These are phyloP conservation scores for Microtus ochrogaster DNA, from an alignment of 2,113 vertebrate genomes.

Conservation along the genomic window DNA sequence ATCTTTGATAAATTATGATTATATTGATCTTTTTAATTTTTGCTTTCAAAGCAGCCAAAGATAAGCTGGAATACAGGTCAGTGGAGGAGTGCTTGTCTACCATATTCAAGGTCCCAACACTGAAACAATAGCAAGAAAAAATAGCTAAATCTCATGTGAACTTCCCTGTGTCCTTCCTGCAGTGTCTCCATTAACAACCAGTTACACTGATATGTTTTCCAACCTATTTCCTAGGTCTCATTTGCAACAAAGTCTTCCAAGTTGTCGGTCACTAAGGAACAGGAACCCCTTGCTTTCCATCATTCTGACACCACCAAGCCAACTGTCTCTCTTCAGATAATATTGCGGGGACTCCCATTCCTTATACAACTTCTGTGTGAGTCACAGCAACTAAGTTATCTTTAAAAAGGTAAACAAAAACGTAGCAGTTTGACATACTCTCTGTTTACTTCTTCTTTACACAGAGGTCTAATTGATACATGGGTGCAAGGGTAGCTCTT, in stretches of 20 bases:
- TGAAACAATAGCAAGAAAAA: not conserved
- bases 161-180: not conserved
- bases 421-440: not conserved
- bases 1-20: not conserved
- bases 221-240: not conserved
- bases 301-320: not conserved
- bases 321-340: not conserved
- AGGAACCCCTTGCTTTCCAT: not conserved
- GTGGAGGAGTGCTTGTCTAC: not conserved
- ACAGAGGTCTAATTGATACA: not conserved
- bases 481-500: not conserved
- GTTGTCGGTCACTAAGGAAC: not conserved
- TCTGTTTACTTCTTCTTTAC: not conserved
- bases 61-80: too few relatives aligned
- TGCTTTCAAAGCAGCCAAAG: not conserved
- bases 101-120: not conserved
- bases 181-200: not conserved
- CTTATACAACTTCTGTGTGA: not conserved
- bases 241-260: not conserved
- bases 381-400: not conserved
- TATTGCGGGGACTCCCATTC: not conserved
- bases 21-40: not conserved
- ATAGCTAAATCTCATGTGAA: not conserved
- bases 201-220: not conserved
- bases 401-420: not conserved